phyloP scores from a whole-genome alignment of 2,888 invertebrate species.

The Sylvicola cinctus region DNA sequence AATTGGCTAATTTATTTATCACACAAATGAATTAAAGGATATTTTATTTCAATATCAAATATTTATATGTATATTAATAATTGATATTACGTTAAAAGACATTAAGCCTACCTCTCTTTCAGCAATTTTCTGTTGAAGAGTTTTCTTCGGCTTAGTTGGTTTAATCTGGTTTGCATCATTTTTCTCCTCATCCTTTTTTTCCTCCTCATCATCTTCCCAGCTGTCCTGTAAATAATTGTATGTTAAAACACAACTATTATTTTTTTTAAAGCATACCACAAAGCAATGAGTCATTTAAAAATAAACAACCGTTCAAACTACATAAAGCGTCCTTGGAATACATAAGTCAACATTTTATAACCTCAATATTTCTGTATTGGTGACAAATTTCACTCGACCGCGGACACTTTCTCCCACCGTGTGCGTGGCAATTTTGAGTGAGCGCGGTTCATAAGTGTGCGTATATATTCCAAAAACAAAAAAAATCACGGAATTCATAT shows the following conservation, averaged over 20 bases:
- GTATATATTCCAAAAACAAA: background rate
- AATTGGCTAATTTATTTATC: no score
- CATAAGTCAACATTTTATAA: no score
- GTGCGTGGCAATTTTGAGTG: no score
- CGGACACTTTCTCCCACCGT: no score
- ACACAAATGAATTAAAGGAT: conserved; percentile 1
- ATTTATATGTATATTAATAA: background rate
- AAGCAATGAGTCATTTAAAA: background rate
- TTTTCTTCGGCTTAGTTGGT: conserved; percentile 45
- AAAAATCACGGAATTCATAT: background rate
- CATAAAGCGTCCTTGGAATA: no score
- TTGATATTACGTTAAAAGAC: no score
- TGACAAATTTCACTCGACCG: no score
- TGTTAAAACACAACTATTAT: background rate
- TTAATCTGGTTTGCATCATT: conserved; percentile 28
- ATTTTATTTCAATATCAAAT: conserved; percentile 1
- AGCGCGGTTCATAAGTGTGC: no score
- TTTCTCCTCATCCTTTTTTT: conserved; percentile 57
- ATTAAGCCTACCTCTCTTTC: conserved; percentile 53
- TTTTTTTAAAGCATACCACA: background rate
- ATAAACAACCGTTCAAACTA: background rate
- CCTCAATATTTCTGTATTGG: no score
- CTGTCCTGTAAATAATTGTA: conserved; percentile 45
- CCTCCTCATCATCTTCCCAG: conserved; percentile 61
- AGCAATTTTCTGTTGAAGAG: conserved; percentile 58